Evolutionary conservation across 2,797 vertebrate genomes (phyloP), one percentile per base, ranked within the genome.

Genomic region (Coreius guichenoti): DNA sequence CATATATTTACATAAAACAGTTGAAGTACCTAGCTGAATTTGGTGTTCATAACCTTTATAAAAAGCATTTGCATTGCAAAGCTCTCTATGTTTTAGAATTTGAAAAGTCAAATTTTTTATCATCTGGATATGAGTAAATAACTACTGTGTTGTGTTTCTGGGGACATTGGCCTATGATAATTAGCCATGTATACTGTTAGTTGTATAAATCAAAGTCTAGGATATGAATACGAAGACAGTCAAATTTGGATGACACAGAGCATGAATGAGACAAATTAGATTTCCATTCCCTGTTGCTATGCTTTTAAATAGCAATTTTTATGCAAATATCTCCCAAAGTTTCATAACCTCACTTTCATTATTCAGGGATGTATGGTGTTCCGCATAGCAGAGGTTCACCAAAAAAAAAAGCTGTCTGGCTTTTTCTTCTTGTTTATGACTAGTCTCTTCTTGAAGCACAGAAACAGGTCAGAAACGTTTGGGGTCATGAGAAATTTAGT

Each of bases 231-330:
- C 13, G 61, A 76, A 83, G 45, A 33, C 8, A 72, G 43, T 45
- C 56, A 49, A 74, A 77, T 87, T 80, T 88, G 31, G 73, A 49
- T 87, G 84, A 85, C 80, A 88, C 70, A 86, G 79, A 82, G 80
- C 81, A 88, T 83, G 87, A 90, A 88, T 83, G 82, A 90, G 76
- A 81, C 74, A 89, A 90, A 89, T 87, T 16, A 79, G 65, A 87
- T 88, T 86, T 87, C 68, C 76, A 79, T 82, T 80, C 56, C 33
- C 36, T 73, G 77, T 76, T 45, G 73, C 85, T 58, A 80, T 61
- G 86, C 85, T 87, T 87, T 87, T 77, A 88, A 89, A 87, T 70
- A 85, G 65, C 79, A 87, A 87, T 80, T 80, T 86, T 86, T 78
- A 87, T 89, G 86, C 75, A 89, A 86, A 90, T 87, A 63, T 74